Base-by-base conservation (phyloP, 2,113 vertebrate species). In the Prunella himalayana region DNA sequence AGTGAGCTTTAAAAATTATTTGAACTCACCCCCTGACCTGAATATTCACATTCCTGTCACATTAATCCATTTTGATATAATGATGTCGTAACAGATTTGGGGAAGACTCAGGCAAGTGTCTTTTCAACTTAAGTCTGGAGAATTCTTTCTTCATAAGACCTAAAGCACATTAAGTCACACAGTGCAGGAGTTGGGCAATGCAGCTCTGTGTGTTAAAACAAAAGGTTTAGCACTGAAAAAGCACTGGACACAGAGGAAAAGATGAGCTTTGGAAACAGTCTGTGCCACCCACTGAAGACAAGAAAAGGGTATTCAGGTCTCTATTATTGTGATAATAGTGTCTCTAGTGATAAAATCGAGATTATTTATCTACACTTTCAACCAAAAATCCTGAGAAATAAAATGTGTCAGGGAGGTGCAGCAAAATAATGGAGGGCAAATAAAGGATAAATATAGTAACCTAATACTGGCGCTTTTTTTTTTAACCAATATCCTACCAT, bases 1-100 rank as follows among this genome's bases (percentile, higher is more conserved):
- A 86, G n/a, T 47, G 76, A 93, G 69, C 41, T 93, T 72, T 90
- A 76, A 93, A 96, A 96, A 65, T 81, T 83, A 37, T 83, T 88
- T 68, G 10, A 90, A 68, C 31, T 92, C 41, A 30, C 53, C 47
- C 4, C 24, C 7, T 87, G 64, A 78, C 86, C 90, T 88, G 80
- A 95, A 90, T 88, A 94, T 88, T 90, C 44, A 49, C 69, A 61
- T 75, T 88, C 59, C 56, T 75, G 76, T 93, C 82, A 51, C 72
- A 76, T 44, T 37, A 22, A 59, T 68, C 41, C 13, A 4, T 70
- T 92, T 71, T 31, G 45, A 86, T 90, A 51, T 68, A 86, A 88
- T 68, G 60, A 75, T 17, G 0, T 78, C 53, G 7, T 73, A 76
- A 78, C 19, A 60, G 53, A 64, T 77, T 50, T 89, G 33, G 33